phyloP scores from a whole-genome alignment of 2,888 invertebrate genomes.

The Belgica antarctica region DNA sequence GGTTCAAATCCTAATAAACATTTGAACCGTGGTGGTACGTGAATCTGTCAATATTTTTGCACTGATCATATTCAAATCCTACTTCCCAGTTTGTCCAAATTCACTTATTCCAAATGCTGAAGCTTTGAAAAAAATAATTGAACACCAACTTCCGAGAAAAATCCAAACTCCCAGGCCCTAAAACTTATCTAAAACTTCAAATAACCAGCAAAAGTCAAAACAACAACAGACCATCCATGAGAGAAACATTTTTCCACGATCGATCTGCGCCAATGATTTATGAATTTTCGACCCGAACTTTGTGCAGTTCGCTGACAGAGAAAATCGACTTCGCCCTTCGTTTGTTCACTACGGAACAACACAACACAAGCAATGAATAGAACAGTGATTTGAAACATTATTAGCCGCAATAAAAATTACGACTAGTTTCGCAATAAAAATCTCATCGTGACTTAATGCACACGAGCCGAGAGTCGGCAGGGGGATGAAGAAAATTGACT shows the following conservation, averaged over 20 bases:
- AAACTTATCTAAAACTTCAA: too few species aligned
- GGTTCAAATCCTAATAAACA: too few species aligned
- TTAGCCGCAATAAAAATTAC: constrained; percentile 43
- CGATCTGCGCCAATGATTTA: constrained; percentile 29
- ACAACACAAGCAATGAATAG: neutral
- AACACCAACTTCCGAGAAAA: too few species aligned
- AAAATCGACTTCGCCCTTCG: constrained; percentile 14
- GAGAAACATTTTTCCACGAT: constrained; percentile 36
- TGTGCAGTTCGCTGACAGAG: neutral
- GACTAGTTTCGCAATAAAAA: neutral
- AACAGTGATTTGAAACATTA: constrained; percentile 37
- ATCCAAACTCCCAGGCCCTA: too few species aligned
- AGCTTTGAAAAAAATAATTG: too few species aligned
- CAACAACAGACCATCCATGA: too few species aligned
- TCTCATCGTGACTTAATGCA: constrained; percentile 21
- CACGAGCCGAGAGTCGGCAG: neutral
- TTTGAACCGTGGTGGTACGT: too few species aligned
- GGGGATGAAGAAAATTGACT: constrained; percentile 31
- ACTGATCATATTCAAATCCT: too few species aligned
- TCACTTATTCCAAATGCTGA: too few species aligned
- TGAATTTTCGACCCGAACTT: constrained; percentile 36
- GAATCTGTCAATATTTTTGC: too few species aligned
- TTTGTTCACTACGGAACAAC: constrained; percentile 1
- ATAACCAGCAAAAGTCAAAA: too few species aligned
- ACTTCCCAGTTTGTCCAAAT: too few species aligned